Base-by-base conservation (phyloP, 2,113 vertebrate species). In the Scophthalmus maximus region DNA sequence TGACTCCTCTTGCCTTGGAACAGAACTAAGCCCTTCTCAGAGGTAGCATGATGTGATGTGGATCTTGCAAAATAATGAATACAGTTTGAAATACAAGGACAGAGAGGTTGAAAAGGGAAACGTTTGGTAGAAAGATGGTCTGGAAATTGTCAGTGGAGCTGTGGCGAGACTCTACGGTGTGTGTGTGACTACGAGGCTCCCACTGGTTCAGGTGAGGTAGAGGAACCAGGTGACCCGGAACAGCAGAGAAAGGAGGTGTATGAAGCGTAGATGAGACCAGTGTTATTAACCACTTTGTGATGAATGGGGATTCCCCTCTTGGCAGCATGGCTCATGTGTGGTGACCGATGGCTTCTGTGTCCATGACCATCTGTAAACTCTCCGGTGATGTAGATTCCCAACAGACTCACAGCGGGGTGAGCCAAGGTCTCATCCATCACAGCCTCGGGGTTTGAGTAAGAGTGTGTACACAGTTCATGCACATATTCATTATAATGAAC, bases 371-470 rank as follows among this genome's bases (percentile, higher is more conserved):
- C 59, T 79, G 73, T 53, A 57, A 62, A 25, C 61, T 81, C 49
- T 70, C 18, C 47, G 9, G 20, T 78, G 77, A 81, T 83, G 65
- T 64, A 52, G 27, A 17, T 78, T 68, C 62, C 52, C 65, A 52
- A 49, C 52, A 59, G 68, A 68, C 32, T 18, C 61, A 22, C 58
- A 27, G 34, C 9, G 17, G 40, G 61, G 11, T 44, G 23, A 42
- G 8, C 17, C 72, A 75, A 76, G 76, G 55, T 64, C 82, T 76
- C 72, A 26, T 88, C 29, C 71, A 84, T 88, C 72, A 73, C 26
- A 55, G 57, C 36, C 5, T 25, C 44, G 26, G 36, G 57, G 38
- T 69, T 69, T 52, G 20, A 76, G 23, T 69, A 61, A 26, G 63
- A 22, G 76, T 42, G 29, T 68, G 59, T 55, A 29, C 67, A 76